These are phyloP conservation scores for Carabus problematicus DNA, from an alignment of 2,888 invertebrate species.

Conservation along the genomic window DNA sequence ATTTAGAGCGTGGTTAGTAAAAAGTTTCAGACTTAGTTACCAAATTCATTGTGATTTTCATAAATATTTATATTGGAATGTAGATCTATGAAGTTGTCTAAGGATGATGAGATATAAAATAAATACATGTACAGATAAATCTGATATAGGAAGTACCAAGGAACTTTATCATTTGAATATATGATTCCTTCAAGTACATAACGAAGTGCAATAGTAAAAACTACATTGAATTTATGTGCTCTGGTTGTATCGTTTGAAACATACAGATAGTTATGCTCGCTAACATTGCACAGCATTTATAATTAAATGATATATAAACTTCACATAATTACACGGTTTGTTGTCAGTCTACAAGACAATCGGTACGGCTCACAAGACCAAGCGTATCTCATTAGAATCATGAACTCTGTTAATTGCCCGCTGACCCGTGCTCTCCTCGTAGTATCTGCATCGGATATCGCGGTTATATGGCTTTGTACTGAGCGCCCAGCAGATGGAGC, in stretches of 20 bases:
- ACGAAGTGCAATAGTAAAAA: slow-evolving; percentile 7
- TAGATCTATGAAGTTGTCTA: too few species aligned
- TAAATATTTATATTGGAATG: too few species aligned
- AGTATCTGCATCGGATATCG: too few species aligned
- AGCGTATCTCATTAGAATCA: slow-evolving; percentile 36
- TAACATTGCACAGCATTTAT: slow-evolving; percentile 6
- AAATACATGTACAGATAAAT: not conserved
- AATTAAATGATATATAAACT: slow-evolving; percentile 33
- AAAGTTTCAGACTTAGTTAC: too few species aligned
- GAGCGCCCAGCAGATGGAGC: too few species aligned
- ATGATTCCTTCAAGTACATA: not conserved
- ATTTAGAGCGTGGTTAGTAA: too few species aligned
- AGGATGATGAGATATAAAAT: not conserved
- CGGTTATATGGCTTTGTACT: too few species aligned
- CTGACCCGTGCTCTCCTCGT: slow-evolving; percentile 22
- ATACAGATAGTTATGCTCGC: slow-evolving; percentile 10
- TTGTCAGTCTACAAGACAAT: slow-evolving; percentile 41
- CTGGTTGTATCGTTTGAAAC: not conserved
- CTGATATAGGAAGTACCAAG: not conserved
- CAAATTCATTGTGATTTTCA: too few species aligned
- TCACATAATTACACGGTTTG: slow-evolving; percentile 34
- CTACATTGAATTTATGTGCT: slow-evolving; percentile 1
- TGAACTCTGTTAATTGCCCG: slow-evolving; percentile 41
- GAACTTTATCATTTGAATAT: slow-evolving; percentile 6
- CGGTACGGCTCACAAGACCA: slow-evolving; percentile 16